Evolutionary conservation across 1,140 invertebrate genomes (phyloP).

Genomic region (Pseudomyrmex dendroicus): DNA sequence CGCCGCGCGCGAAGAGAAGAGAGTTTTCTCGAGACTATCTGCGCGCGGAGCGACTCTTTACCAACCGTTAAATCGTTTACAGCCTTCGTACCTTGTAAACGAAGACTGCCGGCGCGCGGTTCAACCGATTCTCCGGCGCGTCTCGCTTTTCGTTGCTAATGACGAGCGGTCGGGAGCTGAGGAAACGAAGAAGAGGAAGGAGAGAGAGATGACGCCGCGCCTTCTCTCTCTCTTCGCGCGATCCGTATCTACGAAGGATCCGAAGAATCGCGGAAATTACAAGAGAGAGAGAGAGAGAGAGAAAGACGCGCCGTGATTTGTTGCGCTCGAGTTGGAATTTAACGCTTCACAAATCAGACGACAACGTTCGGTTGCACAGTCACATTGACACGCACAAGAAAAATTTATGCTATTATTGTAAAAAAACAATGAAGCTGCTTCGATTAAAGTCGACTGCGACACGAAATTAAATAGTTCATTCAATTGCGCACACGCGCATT

Average conservation of each 20-base stretch:
- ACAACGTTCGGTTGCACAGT: neutral
- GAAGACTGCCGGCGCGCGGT: slow-evolving; percentile 43
- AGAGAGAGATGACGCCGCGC: slow-evolving; percentile 9
- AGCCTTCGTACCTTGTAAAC: slow-evolving; percentile 69
- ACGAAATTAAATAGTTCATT: too few relatives aligned
- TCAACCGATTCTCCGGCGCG: slow-evolving; percentile 28
- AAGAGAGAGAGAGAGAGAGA: neutral
- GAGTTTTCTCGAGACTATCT: slow-evolving; percentile 14
- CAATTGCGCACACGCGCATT: too few relatives aligned
- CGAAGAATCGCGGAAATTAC: slow-evolving; percentile 49
- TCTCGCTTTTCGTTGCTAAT: slow-evolving; percentile 41
- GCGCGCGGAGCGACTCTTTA: slow-evolving; percentile 53
- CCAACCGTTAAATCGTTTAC: slow-evolving; percentile 75
- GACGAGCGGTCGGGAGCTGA: slow-evolving; percentile 23
- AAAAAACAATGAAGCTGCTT: too few relatives aligned
- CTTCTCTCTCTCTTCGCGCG: neutral
- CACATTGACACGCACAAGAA: neutral
- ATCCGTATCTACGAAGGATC: slow-evolving; percentile 27
- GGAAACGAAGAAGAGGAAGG: slow-evolving; percentile 9
- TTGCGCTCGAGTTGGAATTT: slow-evolving; percentile 14
- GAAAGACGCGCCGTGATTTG: neutral
- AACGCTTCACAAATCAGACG: slow-evolving; percentile 1
- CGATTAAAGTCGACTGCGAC: too few relatives aligned
- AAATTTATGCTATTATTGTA: neutral
- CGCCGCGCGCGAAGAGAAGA: neutral